Base-by-base conservation (phyloP, 1,140 invertebrate genomes). In the Diachasma alloeum region DNA sequence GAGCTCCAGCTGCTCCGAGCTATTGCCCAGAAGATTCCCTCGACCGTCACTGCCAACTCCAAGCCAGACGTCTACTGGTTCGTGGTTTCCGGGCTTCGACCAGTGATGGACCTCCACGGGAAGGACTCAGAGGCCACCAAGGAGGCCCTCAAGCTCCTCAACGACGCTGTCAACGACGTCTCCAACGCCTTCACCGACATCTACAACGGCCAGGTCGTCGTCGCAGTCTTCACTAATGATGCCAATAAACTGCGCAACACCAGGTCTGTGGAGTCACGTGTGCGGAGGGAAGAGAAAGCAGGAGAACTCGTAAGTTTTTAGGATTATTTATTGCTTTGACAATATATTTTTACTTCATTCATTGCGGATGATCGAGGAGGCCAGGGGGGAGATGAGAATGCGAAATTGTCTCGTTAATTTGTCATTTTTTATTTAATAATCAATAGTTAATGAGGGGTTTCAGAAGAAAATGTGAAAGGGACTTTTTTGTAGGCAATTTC, bases 21-120 rank as follows among this genome's bases (percentile, higher is more conserved):
- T 67, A 91, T 94, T 68, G 91, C 91, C 75, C 88, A 91, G 42
- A 92, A 92, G 84, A 91, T 92, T 73, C 83, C 80, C 56, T 90
- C 91, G 69, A 90, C 83, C 0, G 84, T 92, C 26, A 87, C 85
- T 67, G 80, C 88, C 44, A 92, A 94, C 82, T 90, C 90, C 59
- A 87, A 91, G 67, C 88, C 93, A 59, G 93, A 94, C 86, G 91
- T 94, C 79, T 94, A 92, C 83, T 94, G 93, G 92, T 88, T 94
- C 71, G 91, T 92, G 76, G 88, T 94, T 39, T 89, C 90, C 26
- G 91, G 91, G 17, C 86, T 95, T 8, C 91, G 92, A 80, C 86
- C 92, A n/a, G 79, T 95, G 6, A 88, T 91, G 69, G 92, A 94
- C 82, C 87, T 90, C 48, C 92, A 95, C 87, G 93, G 94, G 8